These are phyloP conservation scores for Sarcophaga variegata DNA, from an alignment of 2,888 invertebrate species.

Conservation along the genomic window DNA sequence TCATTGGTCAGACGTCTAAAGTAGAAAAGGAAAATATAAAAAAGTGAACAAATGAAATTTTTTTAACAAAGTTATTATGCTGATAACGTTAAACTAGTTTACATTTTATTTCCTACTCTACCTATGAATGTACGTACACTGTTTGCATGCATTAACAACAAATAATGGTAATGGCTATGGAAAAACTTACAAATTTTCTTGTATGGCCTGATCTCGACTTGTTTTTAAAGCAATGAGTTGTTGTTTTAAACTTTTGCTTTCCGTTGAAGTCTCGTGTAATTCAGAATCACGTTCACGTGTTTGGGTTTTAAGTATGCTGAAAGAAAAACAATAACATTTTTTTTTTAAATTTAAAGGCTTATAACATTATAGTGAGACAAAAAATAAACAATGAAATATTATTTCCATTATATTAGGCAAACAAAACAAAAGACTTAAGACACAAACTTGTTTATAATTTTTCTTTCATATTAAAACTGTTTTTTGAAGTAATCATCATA, in stretches of 20 bases:
- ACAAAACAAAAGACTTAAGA: constrained; percentile 61
- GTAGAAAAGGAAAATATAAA: constrained; percentile 12
- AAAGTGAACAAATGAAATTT: neutral
- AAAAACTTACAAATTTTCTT: constrained; percentile 79
- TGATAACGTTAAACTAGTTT: constrained; percentile 45
- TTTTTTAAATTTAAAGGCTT: neutral
- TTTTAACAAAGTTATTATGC: constrained; percentile 37
- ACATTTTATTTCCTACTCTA: constrained; percentile 39
- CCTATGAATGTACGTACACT: no score
- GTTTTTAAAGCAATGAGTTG: constrained; percentile 79
- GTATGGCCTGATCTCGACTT: constrained; percentile 79
- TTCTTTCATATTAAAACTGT: neutral
- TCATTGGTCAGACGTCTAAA: constrained; percentile 88
- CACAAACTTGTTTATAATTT: constrained; percentile 50
- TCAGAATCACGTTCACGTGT: constrained; percentile 78
- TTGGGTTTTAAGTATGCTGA: constrained; percentile 76
- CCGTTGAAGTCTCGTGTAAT: constrained; percentile 78
- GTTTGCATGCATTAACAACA: neutral
- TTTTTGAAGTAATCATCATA: neutral
- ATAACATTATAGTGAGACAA: constrained; percentile 12
- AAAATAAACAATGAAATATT: neutral
- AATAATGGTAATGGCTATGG: constrained; percentile 20
- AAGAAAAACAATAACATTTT: constrained; percentile 46
- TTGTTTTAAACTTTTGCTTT: constrained; percentile 79
- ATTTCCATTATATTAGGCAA: neutral